Percentiles rank a stretch among this genome's conserved stretches.
phyloP scores from a whole-genome alignment of 2,797 vertebrate species.

The Sus cebifrons region DNA sequence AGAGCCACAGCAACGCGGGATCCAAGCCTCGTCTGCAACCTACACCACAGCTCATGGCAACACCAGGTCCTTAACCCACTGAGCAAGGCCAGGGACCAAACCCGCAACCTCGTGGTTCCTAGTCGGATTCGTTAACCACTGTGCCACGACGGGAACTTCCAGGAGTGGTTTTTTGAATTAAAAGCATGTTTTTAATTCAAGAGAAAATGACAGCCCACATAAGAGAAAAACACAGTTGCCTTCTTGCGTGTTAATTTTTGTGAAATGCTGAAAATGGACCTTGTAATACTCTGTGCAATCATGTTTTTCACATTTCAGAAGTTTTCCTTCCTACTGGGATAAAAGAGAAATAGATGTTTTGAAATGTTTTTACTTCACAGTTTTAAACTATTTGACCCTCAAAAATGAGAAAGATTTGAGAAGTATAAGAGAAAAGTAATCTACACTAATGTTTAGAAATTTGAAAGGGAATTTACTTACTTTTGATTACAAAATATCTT shows the following conservation, averaged over 20 bases:
- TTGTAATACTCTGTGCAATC: not conserved
- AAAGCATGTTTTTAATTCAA: not conserved
- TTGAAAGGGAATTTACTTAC: not conserved
- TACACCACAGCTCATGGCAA: no score
- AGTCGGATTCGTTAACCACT: no score
- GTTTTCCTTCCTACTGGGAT: not conserved
- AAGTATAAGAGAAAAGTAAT: not conserved
- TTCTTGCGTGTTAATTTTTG: slow-evolving; percentile 36
- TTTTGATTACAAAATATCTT: not conserved
- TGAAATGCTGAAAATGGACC: slow-evolving; percentile 6
- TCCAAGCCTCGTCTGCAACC: no score
- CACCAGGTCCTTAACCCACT: no score
- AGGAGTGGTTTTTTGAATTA: not conserved
- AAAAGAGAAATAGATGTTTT: slow-evolving; percentile 31
- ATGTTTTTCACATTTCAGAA: not conserved
- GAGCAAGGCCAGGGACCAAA: no score
- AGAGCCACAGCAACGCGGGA: no score
- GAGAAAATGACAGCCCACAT: not conserved
- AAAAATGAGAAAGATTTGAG: slow-evolving; percentile 17
- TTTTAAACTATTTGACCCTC: not conserved
- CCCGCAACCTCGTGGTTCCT: no score
- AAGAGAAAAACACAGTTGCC: not conserved
- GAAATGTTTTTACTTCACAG: not conserved
- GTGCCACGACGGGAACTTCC: not conserved
- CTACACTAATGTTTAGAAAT: not conserved